These are phyloP conservation scores for Echinometra lucunter DNA, from an alignment of 53 echinoderm and acorn worm species.

Conservation along the genomic window DNA sequence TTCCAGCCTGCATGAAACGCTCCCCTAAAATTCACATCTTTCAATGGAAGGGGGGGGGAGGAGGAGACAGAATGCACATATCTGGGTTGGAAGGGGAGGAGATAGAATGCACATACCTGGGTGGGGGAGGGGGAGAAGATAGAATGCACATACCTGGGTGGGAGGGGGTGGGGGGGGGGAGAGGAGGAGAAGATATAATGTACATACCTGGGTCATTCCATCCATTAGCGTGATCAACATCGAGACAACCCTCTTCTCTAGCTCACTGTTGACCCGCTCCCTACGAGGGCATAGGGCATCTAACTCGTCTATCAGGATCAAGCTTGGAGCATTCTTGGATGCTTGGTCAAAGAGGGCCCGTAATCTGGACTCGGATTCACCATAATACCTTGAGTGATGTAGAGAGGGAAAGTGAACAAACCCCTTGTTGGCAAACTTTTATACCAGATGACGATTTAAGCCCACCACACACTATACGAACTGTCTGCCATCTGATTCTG, in stretches of 20 bases:
- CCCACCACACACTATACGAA: no score
- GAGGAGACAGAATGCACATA: no score
- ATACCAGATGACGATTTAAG: no score
- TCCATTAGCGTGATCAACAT: conserved; percentile 91
- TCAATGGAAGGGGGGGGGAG: no score
- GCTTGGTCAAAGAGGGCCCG: conserved; percentile 92
- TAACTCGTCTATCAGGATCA: conserved; percentile 96
- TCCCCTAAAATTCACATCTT: no score
- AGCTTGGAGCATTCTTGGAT: conserved; percentile 79
- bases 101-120: no score
- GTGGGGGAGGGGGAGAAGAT: no score
- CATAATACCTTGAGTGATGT: conserved; percentile 81
- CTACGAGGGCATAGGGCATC: conserved; percentile 93
- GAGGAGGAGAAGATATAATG: background rate
- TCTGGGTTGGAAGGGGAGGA: no score
- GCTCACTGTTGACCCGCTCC: conserved; percentile 88
- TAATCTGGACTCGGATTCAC: conserved; percentile 92
- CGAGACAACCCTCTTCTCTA: conserved; percentile 93
- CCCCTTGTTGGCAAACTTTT: background rate
- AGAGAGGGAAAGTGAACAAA: background rate
- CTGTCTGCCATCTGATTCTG: no score
- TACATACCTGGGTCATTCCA: conserved; percentile 54
- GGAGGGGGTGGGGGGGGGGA: no score
- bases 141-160: no score
- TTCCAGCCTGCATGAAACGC: no score